Percentiles rank a stretch among this genome's conserved stretches.
Evolutionary conservation across 1,140 invertebrate species (phyloP).

Genomic region (Mya arenaria): DNA sequence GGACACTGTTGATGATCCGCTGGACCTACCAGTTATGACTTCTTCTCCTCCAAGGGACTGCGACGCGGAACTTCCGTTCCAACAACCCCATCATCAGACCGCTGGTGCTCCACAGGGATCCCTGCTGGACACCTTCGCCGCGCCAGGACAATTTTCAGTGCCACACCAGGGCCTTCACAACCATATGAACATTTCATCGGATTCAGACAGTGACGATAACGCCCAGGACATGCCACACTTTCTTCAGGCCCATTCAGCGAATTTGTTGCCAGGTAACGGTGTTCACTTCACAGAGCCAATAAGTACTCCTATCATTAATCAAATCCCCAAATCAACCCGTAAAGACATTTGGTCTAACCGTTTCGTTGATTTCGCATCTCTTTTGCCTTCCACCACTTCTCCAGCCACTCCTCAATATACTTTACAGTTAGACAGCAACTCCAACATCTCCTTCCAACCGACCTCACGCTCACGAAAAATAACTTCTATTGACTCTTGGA

Average conservation of each 20-base stretch:
- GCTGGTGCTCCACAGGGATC: too few relatives aligned
- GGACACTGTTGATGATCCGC: too few relatives aligned
- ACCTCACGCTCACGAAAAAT: background rate
- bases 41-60: too few relatives aligned
- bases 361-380: conserved; percentile 15
- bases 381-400: background rate
- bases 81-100: too few relatives aligned
- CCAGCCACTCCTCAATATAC: background rate
- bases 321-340: background rate
- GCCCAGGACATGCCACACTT: background rate
- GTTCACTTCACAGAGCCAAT: background rate
- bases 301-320: background rate
- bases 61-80: too few relatives aligned
- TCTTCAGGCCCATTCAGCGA: background rate
- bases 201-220: background rate
- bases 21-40: too few relatives aligned
- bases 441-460: background rate
- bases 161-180: too few relatives aligned
- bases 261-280: background rate
- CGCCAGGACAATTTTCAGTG: too few relatives aligned
- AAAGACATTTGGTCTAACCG: conserved; percentile 31
- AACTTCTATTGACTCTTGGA: conserved; percentile 2
- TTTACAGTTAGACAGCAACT: conserved; percentile 6
- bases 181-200: too few relatives aligned
- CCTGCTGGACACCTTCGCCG: too few relatives aligned